These are phyloP conservation scores for Chlorospingus semifuscus DNA, from an alignment of 2,797 vertebrate species.

Conservation along the genomic window DNA sequence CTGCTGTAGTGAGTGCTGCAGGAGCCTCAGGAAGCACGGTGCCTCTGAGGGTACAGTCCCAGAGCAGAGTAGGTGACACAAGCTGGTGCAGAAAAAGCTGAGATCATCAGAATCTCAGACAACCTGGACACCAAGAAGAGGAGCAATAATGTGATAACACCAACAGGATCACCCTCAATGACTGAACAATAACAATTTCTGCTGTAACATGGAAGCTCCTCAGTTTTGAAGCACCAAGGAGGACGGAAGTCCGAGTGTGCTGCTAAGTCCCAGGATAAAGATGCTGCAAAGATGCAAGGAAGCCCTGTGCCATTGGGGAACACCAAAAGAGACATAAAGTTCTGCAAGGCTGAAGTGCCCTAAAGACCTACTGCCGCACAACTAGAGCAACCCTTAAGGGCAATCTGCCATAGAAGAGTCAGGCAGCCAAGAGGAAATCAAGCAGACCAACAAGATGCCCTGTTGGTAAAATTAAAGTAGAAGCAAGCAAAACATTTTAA, in stretches of 20 bases:
- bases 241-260: background rate
- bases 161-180: background rate
- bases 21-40: accelerated
- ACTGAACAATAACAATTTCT: background rate
- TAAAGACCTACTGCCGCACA: background rate
- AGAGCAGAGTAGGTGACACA: background rate
- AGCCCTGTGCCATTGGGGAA: background rate
- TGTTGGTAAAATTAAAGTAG: background rate
- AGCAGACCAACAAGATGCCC: background rate
- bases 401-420: background rate
- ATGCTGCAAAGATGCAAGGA: background rate
- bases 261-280: background rate
- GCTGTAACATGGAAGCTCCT: background rate
- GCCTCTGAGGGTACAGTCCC: background rate
- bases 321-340: background rate
- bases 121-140: background rate
- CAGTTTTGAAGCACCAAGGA: background rate
- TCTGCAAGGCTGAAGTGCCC: background rate
- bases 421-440: background rate
- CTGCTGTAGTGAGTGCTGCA: too few species aligned
- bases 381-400: background rate
- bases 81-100: background rate
- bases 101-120: background rate
- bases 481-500: background rate
- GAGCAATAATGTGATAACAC: background rate